Evolutionary conservation across 2,888 invertebrate species (phyloP).

Genomic region (Tachystola acroxantha): DNA sequence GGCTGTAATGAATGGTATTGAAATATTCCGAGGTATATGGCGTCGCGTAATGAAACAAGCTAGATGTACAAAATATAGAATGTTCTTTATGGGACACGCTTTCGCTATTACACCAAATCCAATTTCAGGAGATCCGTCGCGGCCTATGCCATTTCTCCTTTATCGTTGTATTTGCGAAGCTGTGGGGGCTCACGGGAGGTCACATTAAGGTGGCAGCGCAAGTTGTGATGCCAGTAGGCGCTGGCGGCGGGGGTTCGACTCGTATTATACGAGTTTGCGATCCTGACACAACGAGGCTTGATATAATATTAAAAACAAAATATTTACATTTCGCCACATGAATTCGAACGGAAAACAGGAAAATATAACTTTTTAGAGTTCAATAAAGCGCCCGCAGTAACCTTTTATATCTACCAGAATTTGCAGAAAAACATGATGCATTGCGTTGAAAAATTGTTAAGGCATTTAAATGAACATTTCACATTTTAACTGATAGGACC

Average conservation of each 20-base stretch:
- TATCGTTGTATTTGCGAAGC: constrained; percentile 24
- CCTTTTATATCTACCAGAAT: constrained; percentile 11
- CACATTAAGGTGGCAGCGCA: constrained; percentile 32
- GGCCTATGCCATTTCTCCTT: constrained; percentile 26
- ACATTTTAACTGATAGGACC: constrained; percentile 8
- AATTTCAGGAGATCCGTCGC: constrained; percentile 45
- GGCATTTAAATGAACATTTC: background rate
- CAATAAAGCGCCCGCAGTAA: constrained; percentile 6
- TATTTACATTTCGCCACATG: constrained; percentile 32
- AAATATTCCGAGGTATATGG: constrained; percentile 22
- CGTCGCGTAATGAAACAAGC: constrained; percentile 59
- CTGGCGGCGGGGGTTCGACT: constrained; percentile 36
- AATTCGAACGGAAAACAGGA: constrained; percentile 24
- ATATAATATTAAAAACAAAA: constrained; percentile 47
- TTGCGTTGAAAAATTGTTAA: background rate
- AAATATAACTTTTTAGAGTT: constrained; percentile 17
- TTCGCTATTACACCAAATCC: constrained; percentile 57
- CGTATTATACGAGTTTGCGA: constrained; percentile 45
- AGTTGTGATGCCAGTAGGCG: constrained; percentile 35
- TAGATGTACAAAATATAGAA: constrained; percentile 66
- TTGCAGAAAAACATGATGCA: constrained; percentile 2
- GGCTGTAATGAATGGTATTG: constrained; percentile 20
- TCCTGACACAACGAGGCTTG: constrained; percentile 40
- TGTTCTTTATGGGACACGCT: constrained; percentile 69
- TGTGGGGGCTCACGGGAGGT: constrained; percentile 22